Evolutionary conservation across 2,113 vertebrate species (phyloP).

Genomic region (Orientallactaga bullata): DNA sequence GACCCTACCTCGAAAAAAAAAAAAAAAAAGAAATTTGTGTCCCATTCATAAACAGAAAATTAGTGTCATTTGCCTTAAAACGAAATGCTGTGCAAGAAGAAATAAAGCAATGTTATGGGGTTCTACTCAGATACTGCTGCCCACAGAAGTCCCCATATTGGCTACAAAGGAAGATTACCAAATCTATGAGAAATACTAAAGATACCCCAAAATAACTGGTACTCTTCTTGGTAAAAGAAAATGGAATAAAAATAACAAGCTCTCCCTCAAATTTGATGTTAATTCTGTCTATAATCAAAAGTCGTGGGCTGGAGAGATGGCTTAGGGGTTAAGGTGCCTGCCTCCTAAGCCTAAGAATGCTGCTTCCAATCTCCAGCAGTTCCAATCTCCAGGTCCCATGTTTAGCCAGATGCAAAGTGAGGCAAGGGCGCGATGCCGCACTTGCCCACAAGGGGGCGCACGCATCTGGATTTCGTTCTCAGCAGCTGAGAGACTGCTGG

Average conservation of each 20-base stretch:
- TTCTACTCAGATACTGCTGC: neutral
- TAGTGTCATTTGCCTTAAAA: slow-evolving; percentile 33
- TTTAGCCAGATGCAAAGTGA: too few relatives aligned
- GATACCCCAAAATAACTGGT: neutral
- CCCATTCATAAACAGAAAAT: slow-evolving; percentile 39
- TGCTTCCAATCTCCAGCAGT: too few relatives aligned
- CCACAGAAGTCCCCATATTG: neutral
- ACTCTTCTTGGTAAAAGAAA: neutral
- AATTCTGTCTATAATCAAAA: slow-evolving; percentile 1
- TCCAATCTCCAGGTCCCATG: too few relatives aligned
- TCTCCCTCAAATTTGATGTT: neutral
- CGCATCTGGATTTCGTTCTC: too few relatives aligned
- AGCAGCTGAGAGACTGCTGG: too few relatives aligned
- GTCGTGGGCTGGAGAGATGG: neutral
- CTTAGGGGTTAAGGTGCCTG: too few relatives aligned
- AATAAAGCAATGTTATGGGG: neutral
- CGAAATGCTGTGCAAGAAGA: neutral
- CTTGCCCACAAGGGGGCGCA: too few relatives aligned
- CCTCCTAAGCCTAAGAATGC: too few relatives aligned
- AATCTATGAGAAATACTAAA: neutral
- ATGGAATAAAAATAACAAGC: neutral
- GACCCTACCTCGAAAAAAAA: too few relatives aligned
- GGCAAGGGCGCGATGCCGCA: too few relatives aligned
- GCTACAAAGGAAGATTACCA: neutral
- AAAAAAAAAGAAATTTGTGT: neutral